Conservation (phyloP, 2,797 vertebrate genomes). For the Sebastiscus albofasciatus region DNA sequence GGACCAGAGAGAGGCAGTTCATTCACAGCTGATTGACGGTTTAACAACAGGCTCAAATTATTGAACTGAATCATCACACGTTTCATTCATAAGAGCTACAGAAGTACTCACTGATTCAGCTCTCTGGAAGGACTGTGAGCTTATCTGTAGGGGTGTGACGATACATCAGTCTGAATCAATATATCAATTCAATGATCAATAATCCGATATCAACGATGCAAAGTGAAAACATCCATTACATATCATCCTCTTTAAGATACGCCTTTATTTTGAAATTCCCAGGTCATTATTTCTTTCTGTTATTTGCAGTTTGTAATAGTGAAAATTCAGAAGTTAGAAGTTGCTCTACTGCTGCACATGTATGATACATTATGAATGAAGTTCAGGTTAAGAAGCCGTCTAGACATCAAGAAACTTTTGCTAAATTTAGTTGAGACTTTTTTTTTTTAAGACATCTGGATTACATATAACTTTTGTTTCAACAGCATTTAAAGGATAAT, state of each 20-base stretch:
- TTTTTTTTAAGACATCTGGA: background rate
- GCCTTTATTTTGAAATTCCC: too few relatives aligned
- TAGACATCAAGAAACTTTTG: background rate
- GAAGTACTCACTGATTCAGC: background rate
- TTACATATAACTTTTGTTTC: background rate
- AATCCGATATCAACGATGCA: too few relatives aligned
- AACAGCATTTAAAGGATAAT: background rate
- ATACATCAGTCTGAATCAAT: rapidly evolving
- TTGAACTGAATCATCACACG: slow-evolving; percentile 17
- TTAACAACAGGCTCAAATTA: slow-evolving; percentile 5
- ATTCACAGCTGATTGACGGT: slow-evolving; percentile 48
- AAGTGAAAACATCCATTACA: too few relatives aligned
- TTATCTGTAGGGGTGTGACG: too few relatives aligned
- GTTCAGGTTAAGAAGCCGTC: background rate
- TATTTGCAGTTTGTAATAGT: background rate
- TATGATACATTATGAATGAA: background rate
- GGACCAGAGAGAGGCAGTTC: slow-evolving; percentile 8
- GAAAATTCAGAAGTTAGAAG: background rate
- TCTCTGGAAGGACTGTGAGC: background rate
- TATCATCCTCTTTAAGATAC: too few relatives aligned
- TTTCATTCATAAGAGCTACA: slow-evolving; percentile 28
- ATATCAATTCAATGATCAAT: too few relatives aligned
- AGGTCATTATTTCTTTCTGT: background rate
- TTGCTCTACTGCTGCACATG: background rate
- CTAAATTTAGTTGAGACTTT: background rate